phyloP scores from a whole-genome alignment of 2,888 invertebrate genomes.

The Drosophila testacea region DNA sequence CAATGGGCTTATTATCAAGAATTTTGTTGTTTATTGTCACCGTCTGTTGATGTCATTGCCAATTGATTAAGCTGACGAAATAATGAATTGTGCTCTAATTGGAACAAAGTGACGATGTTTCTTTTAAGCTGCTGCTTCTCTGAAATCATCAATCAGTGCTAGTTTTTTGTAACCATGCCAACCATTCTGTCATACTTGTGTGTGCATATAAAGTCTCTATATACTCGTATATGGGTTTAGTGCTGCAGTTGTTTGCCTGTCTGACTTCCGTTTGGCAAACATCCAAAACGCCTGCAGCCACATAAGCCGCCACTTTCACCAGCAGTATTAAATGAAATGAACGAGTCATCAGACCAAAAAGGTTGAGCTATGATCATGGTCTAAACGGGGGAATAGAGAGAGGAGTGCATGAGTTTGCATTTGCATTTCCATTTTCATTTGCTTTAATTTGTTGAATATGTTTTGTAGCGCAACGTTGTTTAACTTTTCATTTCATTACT shows the following conservation, averaged over 20 bases:
- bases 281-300: conserved; percentile 61
- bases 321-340: conserved; percentile 35
- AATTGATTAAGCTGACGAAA: conserved; percentile 55
- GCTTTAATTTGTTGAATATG: conserved; percentile 54
- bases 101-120: conserved; percentile 30
- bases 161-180: conserved; percentile 15
- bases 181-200: conserved; percentile 11
- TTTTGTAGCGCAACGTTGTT: conserved; percentile 39
- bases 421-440: conserved; percentile 51
- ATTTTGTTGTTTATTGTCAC: conserved; percentile 20
- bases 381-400: not conserved
- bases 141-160: conserved; percentile 44
- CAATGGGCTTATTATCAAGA: conserved; percentile 66
- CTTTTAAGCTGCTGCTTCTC: conserved; percentile 11
- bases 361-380: not conserved
- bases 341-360: conserved; percentile 12
- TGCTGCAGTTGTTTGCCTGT: conserved; percentile 36
- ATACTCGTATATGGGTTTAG: conserved; percentile 1
- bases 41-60: conserved; percentile 22
- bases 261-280: conserved; percentile 61
- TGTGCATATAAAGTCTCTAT: not conserved
- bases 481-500: conserved; percentile 73
- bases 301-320: conserved; percentile 54
- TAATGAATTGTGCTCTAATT: conserved; percentile 54
- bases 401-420: conserved; percentile 6